Evolutionary conservation across 1,140 invertebrate species (phyloP).

Genomic region (Macrobrachium rosenbergii): DNA sequence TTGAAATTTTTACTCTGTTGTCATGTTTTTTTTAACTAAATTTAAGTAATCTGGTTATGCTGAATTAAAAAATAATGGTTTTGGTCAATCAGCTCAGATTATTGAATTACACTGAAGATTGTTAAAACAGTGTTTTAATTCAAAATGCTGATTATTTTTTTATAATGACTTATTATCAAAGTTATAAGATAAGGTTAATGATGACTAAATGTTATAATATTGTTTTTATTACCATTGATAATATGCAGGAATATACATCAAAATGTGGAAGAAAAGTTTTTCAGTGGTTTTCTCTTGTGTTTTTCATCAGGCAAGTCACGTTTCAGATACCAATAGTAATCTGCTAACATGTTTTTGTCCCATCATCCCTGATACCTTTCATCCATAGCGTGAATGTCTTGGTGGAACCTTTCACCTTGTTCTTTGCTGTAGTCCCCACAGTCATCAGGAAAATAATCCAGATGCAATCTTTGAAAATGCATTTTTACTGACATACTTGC

Average conservation of each 20-base stretch:
- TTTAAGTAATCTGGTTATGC: not conserved
- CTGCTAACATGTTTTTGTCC: constrained; percentile 2
- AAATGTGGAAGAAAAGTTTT: not conserved
- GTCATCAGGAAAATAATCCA: constrained; percentile 28
- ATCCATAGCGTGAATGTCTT: constrained; percentile 1
- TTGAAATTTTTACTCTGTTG: no score
- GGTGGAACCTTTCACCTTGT: constrained; percentile 3
- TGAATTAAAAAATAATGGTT: not conserved
- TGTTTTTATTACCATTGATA: no score
- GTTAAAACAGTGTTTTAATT: not conserved
- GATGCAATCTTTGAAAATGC: constrained; percentile 30
- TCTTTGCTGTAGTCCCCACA: not conserved
- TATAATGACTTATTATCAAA: no score
- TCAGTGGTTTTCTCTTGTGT: not conserved
- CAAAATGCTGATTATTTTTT: not conserved
- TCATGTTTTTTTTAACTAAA: not conserved
- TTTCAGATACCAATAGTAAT: constrained; percentile 15
- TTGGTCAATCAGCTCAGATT: no score
- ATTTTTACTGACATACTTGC: constrained; percentile 31
- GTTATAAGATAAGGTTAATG: no score
- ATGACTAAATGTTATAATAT: no score
- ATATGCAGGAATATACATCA: no score
- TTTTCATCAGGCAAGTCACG: not conserved
- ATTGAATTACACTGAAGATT: not conserved
- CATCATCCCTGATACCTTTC: constrained; percentile 4